Evolutionary conservation across 2,797 vertebrate genomes (phyloP).

Genomic region (Peromyscus nudipes): DNA sequence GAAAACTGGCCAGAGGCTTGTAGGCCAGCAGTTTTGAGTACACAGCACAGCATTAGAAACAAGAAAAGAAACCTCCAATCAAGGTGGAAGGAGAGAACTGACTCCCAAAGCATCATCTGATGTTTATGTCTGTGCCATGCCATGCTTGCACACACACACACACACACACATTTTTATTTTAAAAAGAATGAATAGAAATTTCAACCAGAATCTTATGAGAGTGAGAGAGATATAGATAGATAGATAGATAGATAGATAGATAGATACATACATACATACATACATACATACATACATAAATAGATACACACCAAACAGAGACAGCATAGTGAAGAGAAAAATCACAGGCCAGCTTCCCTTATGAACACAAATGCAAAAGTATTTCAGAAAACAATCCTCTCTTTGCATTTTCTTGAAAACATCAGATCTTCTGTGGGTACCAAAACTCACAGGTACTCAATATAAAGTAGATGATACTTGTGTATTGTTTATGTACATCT

Average conservation of each 20-base stretch:
- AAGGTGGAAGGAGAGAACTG: neutral
- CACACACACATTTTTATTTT: neutral
- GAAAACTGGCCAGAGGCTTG: neutral
- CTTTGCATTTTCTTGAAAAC: neutral
- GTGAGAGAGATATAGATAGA: neutral
- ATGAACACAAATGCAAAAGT: neutral
- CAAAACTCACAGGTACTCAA: neutral
- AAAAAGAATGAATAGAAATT: neutral
- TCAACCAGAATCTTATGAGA: neutral
- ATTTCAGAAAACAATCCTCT: neutral
- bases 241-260: too few relatives aligned
- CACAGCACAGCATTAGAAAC: neutral
- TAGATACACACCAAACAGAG: neutral
- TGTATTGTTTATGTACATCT: neutral
- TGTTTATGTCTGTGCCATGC: too few relatives aligned
- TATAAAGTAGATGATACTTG: neutral
- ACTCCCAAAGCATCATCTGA: neutral
- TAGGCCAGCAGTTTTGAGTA: neutral
- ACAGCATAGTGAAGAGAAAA: neutral
- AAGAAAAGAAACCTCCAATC: neutral
- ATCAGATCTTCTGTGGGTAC: neutral
- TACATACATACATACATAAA: too few relatives aligned
- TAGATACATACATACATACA: neutral
- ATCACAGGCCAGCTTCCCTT: neutral
- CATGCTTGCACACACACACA: neutral